Base-by-base conservation (phyloP, 2,797 vertebrate species). In the Agapornis canus region DNA sequence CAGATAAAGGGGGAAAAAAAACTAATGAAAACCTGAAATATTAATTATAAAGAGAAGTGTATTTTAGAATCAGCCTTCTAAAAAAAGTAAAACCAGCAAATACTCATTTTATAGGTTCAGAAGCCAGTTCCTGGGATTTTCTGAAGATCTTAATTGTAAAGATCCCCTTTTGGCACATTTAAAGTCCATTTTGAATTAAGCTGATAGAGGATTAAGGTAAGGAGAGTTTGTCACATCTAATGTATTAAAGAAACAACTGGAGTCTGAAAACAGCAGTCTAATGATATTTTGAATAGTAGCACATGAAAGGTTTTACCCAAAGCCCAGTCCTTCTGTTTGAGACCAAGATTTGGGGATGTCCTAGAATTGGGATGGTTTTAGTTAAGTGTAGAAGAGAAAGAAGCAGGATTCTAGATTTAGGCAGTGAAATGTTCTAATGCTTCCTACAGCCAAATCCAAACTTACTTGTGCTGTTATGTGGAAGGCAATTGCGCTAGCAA, bases 181-280 rank as follows among this genome's bases (percentile, higher is more conserved):
- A 31, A 86, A 86, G 81, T 78, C 37, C 26, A 54, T 86, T 90
- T 68, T 49, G 13, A 91, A 71, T 87, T 87, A 82, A 71, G 42
- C 8, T 61, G 35, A 51, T 31, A 61, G 29, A 51, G 48, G 23
- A 86, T 90, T 89, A 71, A 49, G 39, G 31, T 64, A 70, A 87
- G 40, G 51, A 87, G 31, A 35, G 29, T 71, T 89, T 64, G 26
- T 68, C 87, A 54, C 13, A 37, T 45, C 23, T 78, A n/a, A 42
- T 31, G 5, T 32, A 65, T 75, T 88, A 69, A 49, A 82, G 26
- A 80, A 85, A 49, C 5, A 47, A 43, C 25, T 5, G 4, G 42
- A 88, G 52, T 25, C n/a, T 83, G 70, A 57, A 92, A 83, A 65
- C 27, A 81, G 18, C 42, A 48, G 17, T 61, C 7, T 31, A 57